Evolutionary conservation across 2,888 invertebrate genomes (phyloP).

Genomic region (Tricholauxania praeusta): DNA sequence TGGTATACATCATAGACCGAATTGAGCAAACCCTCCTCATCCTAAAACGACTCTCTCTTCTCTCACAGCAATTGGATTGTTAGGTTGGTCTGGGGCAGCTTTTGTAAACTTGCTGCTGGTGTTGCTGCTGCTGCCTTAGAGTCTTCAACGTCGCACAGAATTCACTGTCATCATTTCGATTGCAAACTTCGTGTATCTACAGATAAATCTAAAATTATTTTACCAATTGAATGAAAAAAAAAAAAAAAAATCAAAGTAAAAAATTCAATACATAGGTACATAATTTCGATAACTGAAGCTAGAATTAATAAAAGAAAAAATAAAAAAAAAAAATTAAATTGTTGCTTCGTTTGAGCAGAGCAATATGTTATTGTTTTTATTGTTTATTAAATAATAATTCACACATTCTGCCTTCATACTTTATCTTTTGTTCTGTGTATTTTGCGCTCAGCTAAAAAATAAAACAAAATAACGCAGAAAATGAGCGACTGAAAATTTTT

Average conservation of each 20-base stretch:
- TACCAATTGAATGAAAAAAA: neutral
- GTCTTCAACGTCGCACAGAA: neutral
- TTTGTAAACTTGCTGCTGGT: neutral
- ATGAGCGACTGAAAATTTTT: neutral
- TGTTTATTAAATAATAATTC: slow-evolving; percentile 22
- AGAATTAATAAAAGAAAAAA: slow-evolving; percentile 13
- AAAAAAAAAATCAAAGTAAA: slow-evolving; percentile 9
- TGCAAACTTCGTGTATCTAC: slow-evolving; percentile 4
- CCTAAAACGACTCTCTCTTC: slow-evolving; percentile 3
- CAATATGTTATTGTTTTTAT: slow-evolving; percentile 1
- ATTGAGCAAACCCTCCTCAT: neutral
- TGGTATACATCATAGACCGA: slow-evolving; percentile 17
- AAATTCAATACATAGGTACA: neutral
- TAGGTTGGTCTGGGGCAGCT: neutral
- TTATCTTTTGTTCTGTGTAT: neutral
- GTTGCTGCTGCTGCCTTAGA: neutral
- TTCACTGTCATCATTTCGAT: slow-evolving; percentile 1
- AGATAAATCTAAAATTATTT: slow-evolving; percentile 1
- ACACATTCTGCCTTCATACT: no score
- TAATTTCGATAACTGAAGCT: slow-evolving; percentile 4
- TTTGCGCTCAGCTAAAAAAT: slow-evolving; percentile 26
- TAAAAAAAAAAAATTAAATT: slow-evolving; percentile 10
- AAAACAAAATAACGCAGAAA: neutral
- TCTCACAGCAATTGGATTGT: neutral
- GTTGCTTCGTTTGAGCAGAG: neutral